A percentile compares a stretch with the other conserved stretches of the same genome.
phyloP scores from a whole-genome alignment of 2,797 vertebrate species.

The Molothrus ater region DNA sequence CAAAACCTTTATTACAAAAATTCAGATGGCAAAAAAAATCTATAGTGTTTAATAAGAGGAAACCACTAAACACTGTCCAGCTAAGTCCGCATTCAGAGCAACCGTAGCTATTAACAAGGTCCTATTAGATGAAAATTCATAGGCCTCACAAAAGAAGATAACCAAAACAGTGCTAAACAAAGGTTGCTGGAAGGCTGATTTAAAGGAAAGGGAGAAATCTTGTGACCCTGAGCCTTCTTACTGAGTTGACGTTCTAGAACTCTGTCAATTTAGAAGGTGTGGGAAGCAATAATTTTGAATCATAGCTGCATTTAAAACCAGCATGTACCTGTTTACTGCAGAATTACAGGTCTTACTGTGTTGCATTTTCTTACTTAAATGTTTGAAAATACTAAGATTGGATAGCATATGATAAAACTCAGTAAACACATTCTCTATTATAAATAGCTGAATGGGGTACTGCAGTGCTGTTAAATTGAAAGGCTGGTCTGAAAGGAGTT shows the following conservation, averaged over 20 bases:
- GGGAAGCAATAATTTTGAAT: background rate
- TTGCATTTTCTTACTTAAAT: background rate
- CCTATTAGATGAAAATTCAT: background rate
- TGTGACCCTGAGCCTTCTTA: background rate
- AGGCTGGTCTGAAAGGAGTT: background rate
- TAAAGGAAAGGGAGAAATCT: background rate
- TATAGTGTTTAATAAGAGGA: background rate
- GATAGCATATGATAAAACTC: background rate
- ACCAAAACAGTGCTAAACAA: background rate
- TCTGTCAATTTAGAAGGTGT: background rate
- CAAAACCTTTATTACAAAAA: background rate
- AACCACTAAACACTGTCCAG: background rate
- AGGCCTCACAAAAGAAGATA: background rate
- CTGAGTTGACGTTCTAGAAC: background rate
- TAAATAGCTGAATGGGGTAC: background rate
- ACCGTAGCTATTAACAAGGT: background rate
- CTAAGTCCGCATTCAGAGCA: background rate
- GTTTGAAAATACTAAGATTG: background rate
- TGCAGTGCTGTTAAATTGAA: background rate
- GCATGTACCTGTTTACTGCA: background rate
- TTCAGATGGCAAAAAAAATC: background rate
- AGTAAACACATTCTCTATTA: background rate
- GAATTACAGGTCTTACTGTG: background rate
- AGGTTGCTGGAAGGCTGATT: background rate
- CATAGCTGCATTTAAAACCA: background rate